Evolutionary conservation across 2,113 vertebrate genomes (phyloP), one percentile per base, ranked within the genome.

Genomic region (Pseudonaja textilis): DNA sequence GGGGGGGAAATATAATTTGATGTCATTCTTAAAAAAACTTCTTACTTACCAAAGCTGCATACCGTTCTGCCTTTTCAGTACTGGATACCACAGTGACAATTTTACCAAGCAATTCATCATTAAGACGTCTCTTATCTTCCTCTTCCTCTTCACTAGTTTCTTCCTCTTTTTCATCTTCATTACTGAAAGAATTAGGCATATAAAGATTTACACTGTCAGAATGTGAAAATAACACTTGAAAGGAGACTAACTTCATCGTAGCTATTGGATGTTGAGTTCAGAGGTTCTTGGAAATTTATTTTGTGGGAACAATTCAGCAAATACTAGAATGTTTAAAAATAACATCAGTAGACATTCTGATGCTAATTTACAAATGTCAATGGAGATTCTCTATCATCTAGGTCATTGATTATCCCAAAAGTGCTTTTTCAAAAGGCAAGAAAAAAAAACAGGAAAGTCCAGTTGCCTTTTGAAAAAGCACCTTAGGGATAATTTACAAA

Each of bases 81-180:
- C 97, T 93, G 93, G 96, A 97, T 57, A 96, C 94, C 92, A 99
- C 97, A 91, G 97, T 98, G 94, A 98, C 98, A 94, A 99, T 97
- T 96, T 99, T 99, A 87, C 99, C 99, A 97, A 99, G 94, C 91
- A 99, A 96, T 85, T 99, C 98, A 55, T 99, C 99, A 1, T 96
- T 98, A 54, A 99, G 97, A 88, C 99, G 98, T 50, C 97, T 97
- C 94, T 98, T 97, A 96, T 99, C 99, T 16, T 99, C 98, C 50
- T 99, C 98, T 88, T 99, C 99, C 0, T 99, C 99, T 92, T 99
- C 99, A 64, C 98, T 99, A 25, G 98, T 99, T 87, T 99, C 99
- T 90, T 99, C 98, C 93, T 99, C 98, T 59, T 99, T 98, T 96
- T 99, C 99, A 95, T 99, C 99, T 93, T 99, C 99, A 3, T 98